Conservation (phyloP, 2,113 vertebrate genomes). For the Chaetodon auriga region DNA sequence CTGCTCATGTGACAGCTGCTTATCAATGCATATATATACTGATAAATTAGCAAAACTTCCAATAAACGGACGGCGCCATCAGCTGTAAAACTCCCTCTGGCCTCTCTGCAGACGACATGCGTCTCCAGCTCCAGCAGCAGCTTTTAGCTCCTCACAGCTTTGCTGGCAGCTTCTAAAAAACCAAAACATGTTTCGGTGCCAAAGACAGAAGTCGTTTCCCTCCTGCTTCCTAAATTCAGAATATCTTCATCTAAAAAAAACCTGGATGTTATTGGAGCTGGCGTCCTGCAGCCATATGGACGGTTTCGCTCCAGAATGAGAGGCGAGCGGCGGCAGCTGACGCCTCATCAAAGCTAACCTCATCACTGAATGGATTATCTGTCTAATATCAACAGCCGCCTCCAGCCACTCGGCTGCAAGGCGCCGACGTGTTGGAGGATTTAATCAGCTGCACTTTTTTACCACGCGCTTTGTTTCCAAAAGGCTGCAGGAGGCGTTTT, state of each 20-base stretch:
- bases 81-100: background rate
- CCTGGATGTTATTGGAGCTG: background rate
- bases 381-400: background rate
- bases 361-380: background rate
- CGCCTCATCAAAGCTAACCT: background rate
- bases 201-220: background rate
- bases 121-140: background rate
- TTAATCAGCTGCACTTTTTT: background rate
- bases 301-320: background rate
- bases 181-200: background rate
- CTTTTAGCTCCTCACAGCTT: conserved; percentile 3
- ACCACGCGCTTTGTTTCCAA: background rate
- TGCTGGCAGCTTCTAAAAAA: background rate
- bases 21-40: background rate
- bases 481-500: background rate
- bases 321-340: background rate
- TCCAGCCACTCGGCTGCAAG: background rate
- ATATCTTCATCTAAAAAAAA: background rate
- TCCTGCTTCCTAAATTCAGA: background rate
- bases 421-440: conserved; percentile 1
- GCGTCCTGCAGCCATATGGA: background rate
- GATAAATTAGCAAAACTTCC: background rate
- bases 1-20: background rate
- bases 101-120: too few relatives aligned
- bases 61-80: too few relatives aligned